phyloP scores from a whole-genome alignment of 2,888 invertebrate species.

The Agonopterix arenella region DNA sequence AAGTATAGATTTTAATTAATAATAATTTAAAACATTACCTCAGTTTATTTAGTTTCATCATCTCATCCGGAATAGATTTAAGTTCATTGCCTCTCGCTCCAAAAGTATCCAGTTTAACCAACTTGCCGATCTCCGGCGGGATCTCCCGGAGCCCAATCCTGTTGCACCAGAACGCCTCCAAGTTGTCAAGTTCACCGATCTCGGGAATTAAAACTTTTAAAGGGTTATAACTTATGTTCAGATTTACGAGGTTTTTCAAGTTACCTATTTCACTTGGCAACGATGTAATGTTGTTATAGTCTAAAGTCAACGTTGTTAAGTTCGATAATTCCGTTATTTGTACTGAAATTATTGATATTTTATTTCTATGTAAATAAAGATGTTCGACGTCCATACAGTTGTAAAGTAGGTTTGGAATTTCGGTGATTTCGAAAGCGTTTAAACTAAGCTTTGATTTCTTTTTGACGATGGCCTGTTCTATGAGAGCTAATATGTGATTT shows the following conservation, averaged over 20 bases:
- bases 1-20: no score
- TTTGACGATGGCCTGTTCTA: constrained; percentile 79
- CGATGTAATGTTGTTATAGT: constrained; percentile 79
- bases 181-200: constrained; percentile 75
- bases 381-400: constrained; percentile 76
- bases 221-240: constrained; percentile 82
- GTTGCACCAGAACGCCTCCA: constrained; percentile 83
- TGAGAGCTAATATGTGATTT: constrained; percentile 80
- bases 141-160: constrained; percentile 71
- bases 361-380: constrained; percentile 80
- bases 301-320: constrained; percentile 79
- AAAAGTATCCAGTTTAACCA: constrained; percentile 78
- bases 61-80: constrained; percentile 71
- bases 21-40: constrained; percentile 41
- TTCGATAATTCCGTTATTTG: constrained; percentile 72
- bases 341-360: constrained; percentile 66
- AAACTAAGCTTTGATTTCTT: constrained; percentile 78
- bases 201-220: constrained; percentile 75
- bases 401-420: constrained; percentile 76
- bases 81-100: constrained; percentile 81
- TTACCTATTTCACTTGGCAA: constrained; percentile 79
- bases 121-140: constrained; percentile 78
- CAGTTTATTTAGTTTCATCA: constrained; percentile 74
- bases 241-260: constrained; percentile 75
- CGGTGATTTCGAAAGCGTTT: constrained; percentile 79